These are phyloP conservation scores for Trachymyrmex septentrionalis DNA, from an alignment of 1,140 invertebrate genomes.

Conservation along the genomic window DNA sequence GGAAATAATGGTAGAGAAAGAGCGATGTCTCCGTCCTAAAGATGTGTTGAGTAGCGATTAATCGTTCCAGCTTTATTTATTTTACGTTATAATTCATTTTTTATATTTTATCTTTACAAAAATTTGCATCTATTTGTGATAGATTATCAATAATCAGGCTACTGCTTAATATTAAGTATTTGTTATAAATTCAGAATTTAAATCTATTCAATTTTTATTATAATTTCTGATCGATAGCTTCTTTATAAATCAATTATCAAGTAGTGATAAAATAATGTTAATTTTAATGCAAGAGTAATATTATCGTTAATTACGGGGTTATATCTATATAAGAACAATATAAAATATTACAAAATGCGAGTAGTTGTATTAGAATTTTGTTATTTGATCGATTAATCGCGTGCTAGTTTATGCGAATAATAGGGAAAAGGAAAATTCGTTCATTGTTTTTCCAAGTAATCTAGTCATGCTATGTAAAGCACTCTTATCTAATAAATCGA, in stretches of 20 bases:
- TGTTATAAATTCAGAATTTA: not conserved
- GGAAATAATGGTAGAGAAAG: slow-evolving; percentile 30
- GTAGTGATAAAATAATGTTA: not conserved
- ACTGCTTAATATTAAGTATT: not conserved
- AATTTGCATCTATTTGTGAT: not conserved
- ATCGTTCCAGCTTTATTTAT: slow-evolving; percentile 11
- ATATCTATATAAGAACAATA: not conserved
- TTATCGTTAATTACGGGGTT: not conserved
- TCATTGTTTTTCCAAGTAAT: slow-evolving; percentile 13
- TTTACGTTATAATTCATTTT: not conserved
- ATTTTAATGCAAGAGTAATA: slow-evolving; percentile 7
- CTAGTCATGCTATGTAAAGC: slow-evolving; percentile 30
- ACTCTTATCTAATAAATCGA: slow-evolving; percentile 12
- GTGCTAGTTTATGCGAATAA: slow-evolving; percentile 25
- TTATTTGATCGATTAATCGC: slow-evolving; percentile 11
- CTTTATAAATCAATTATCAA: not conserved
- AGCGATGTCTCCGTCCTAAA: slow-evolving; percentile 24
- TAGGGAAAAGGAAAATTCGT: slow-evolving; percentile 41
- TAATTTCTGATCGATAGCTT: not conserved
- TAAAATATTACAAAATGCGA: not conserved
- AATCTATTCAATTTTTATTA: slow-evolving; percentile 17
- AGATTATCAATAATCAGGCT: not conserved
- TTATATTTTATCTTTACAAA: slow-evolving; percentile 24
- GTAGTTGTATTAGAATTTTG: not conserved
- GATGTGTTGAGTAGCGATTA: slow-evolving; percentile 17